Evolutionary conservation across 2,888 invertebrate species (phyloP).

Genomic region (Axea sp.): DNA sequence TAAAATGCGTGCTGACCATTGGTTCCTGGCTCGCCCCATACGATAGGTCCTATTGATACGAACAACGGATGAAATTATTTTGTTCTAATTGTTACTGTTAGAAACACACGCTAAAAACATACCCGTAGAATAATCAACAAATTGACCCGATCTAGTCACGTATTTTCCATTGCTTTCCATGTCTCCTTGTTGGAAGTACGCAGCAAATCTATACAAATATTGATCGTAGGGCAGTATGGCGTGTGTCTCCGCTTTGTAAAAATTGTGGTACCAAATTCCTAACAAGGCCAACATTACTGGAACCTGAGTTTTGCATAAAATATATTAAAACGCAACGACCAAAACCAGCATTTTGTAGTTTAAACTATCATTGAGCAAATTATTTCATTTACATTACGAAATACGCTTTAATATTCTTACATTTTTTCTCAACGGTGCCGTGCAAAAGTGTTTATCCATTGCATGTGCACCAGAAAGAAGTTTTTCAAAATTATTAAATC

Average conservation of each 20-base stretch:
- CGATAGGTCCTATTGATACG: constrained; percentile 76
- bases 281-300: constrained; percentile 96
- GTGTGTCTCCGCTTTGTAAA: constrained; percentile 97
- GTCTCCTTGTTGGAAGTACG: constrained; percentile 99
- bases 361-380: constrained; percentile 49
- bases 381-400: no score
- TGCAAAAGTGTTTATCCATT: constrained; percentile 96
- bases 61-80: no score
- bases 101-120: no score
- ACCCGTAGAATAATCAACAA: constrained; percentile 81
- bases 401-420: no score
- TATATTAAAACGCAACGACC: neutral
- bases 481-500: constrained; percentile 96
- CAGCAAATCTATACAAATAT: constrained; percentile 98
- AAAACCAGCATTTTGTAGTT: no score
- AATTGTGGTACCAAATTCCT: constrained; percentile 96
- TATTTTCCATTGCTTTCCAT: constrained; percentile 99
- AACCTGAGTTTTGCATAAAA: constrained; percentile 82
- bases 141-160: constrained; percentile 86
- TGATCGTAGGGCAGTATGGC: constrained; percentile 99
- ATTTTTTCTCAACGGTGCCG: constrained; percentile 93
- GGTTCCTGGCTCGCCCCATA: constrained; percentile 99
- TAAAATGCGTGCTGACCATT: constrained; percentile 99
- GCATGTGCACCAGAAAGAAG: constrained; percentile 94
- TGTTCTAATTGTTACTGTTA: no score